Conservation (phyloP, 2,888 invertebrate species). For the Litoditis marina region DNA sequence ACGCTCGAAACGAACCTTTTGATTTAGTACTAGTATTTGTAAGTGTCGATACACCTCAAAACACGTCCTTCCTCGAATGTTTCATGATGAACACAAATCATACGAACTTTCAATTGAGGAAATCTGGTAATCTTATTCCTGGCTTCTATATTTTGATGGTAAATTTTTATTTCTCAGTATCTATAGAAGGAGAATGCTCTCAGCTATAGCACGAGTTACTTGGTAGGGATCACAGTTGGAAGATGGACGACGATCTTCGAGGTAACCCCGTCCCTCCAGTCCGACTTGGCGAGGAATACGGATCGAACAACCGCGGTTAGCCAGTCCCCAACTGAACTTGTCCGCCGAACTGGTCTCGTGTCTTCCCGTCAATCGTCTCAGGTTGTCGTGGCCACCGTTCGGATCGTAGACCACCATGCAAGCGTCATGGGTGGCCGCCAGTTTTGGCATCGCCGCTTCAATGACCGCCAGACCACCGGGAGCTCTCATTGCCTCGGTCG, state of each 20-base stretch:
- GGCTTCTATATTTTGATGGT: too few relatives aligned
- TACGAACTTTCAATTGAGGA: too few relatives aligned
- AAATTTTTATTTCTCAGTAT: not conserved
- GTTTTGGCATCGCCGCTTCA: slow-evolving; percentile 66
- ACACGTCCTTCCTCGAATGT: too few relatives aligned
- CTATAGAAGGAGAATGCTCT: slow-evolving; percentile 30
- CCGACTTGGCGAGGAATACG: slow-evolving; percentile 57
- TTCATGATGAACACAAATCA: too few relatives aligned
- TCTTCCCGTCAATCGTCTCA: slow-evolving; percentile 83
- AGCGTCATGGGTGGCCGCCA: slow-evolving; percentile 82
- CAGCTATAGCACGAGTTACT: slow-evolving; percentile 47
- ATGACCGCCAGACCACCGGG: slow-evolving; percentile 47
- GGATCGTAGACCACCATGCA: slow-evolving; percentile 69
- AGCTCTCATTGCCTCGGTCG: slow-evolving; percentile 80
- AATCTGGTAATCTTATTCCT: too few relatives aligned
- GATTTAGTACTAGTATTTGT: too few relatives aligned
- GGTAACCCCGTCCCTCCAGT: slow-evolving; percentile 53
- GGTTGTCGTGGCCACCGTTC: slow-evolving; percentile 90
- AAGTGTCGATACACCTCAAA: too few relatives aligned
- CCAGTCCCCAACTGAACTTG: slow-evolving; percentile 74
- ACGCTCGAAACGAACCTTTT: too few relatives aligned
- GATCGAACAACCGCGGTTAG: slow-evolving; percentile 54
- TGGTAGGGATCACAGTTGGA: slow-evolving; percentile 58
- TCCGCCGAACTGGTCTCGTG: slow-evolving; percentile 94
- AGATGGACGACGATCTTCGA: slow-evolving; percentile 59